Evolutionary conservation across 2,888 invertebrate genomes (phyloP).

Genomic region (Ophion obscuratus): DNA sequence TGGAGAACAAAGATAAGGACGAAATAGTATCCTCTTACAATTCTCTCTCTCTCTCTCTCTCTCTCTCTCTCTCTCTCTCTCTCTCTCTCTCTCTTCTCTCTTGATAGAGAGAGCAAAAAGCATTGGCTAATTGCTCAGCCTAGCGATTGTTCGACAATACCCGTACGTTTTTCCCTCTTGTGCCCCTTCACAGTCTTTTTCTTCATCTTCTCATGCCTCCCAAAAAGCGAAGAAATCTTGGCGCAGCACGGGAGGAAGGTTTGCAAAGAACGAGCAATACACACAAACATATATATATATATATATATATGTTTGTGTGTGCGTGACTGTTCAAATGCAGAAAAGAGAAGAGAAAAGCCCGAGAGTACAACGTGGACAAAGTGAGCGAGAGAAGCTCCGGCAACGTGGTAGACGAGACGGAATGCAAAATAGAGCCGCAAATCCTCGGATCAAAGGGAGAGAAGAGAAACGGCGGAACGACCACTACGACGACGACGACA

Average conservation of each 20-base stretch:
- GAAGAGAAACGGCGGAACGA: slow-evolving; percentile 70
- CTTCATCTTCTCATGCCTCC: slow-evolving; percentile 64
- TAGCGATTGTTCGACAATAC: slow-evolving; percentile 68
- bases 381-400: slow-evolving; percentile 67
- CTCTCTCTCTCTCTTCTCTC: no score
- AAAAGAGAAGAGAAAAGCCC: slow-evolving; percentile 62
- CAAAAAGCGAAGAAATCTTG: slow-evolving; percentile 47
- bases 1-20: slow-evolving; percentile 28
- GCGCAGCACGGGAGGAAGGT: slow-evolving; percentile 55
- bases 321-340: neutral
- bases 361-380: slow-evolving; percentile 67
- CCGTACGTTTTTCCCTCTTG: slow-evolving; percentile 31
- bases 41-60: no score
- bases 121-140: slow-evolving; percentile 71
- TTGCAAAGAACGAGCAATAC: slow-evolving; percentile 39
- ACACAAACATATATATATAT: neutral
- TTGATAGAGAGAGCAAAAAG: slow-evolving; percentile 49
- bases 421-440: slow-evolving; percentile 82
- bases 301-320: no score
- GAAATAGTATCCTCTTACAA: no score
- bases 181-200: slow-evolving; percentile 29
- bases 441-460: slow-evolving; percentile 79
- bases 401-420: slow-evolving; percentile 75
- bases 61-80: no score
- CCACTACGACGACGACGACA: slow-evolving; percentile 45